Percentiles rank a stretch among this genome's conserved stretches.
Conservation (phyloP, 2,888 invertebrate species). For the Nipponacmea schrenckii region DNA sequence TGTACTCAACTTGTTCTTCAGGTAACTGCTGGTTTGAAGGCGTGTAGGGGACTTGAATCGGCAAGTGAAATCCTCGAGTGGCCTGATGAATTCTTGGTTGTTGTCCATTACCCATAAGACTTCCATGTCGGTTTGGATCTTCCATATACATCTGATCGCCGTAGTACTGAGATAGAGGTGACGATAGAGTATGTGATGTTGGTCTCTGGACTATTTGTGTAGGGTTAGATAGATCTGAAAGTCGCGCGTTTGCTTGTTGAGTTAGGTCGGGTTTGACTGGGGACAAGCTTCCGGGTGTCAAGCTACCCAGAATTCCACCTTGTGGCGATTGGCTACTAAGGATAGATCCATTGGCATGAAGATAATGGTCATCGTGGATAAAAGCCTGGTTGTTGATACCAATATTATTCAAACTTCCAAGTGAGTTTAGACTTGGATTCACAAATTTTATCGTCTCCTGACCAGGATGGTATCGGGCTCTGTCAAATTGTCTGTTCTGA, state of each 20-base stretch:
- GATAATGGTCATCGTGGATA: background rate
- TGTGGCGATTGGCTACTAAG: background rate
- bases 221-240: background rate
- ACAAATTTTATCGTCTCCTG: background rate
- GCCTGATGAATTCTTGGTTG: background rate
- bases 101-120: background rate
- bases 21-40: background rate
- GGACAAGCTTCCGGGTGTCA: background rate
- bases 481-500: background rate
- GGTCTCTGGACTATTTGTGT: background rate
- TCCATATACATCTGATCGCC: constrained; percentile 4
- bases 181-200: background rate
- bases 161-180: background rate
- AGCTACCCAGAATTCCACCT: background rate
- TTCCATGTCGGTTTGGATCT: background rate
- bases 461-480: background rate
- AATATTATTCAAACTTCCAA: background rate
- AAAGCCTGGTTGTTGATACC: background rate
- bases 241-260: background rate
- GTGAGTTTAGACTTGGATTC: background rate
- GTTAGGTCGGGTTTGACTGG: background rate
- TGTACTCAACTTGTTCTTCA: background rate
- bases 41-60: background rate
- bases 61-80: background rate
- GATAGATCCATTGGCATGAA: background rate